Conservation (phyloP, 2,797 vertebrate species). For the Bradypodion ventrale region DNA sequence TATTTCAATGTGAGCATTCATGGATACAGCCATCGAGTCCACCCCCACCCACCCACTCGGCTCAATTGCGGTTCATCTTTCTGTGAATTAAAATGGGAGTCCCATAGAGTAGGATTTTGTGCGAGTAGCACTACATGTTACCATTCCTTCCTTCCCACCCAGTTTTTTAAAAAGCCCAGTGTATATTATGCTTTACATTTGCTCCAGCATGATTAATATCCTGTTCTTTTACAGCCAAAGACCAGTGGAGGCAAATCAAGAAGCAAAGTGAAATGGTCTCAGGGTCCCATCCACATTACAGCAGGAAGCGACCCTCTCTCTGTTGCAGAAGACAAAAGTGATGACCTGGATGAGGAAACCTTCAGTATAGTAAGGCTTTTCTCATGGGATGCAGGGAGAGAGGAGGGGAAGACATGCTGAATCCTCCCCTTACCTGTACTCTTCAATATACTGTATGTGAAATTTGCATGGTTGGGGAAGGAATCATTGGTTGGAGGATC, state of each 20-base stretch:
- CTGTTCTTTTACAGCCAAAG: constrained; percentile 71
- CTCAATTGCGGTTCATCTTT: too few relatives aligned
- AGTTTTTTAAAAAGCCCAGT: background rate
- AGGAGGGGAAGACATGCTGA: background rate
- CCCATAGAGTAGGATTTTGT: too few relatives aligned
- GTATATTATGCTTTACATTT: background rate
- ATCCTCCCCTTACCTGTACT: background rate
- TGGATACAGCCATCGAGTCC: too few relatives aligned
- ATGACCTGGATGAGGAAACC: constrained; percentile 97
- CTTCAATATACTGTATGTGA: background rate
- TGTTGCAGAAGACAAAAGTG: constrained; percentile 92
- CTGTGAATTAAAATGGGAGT: too few relatives aligned
- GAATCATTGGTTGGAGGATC: too few relatives aligned
- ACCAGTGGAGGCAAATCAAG: constrained; percentile 83
- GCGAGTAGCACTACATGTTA: too few relatives aligned
- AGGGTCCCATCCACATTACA: constrained; percentile 97
- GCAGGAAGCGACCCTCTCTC: constrained; percentile 94
- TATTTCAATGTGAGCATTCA: too few relatives aligned
- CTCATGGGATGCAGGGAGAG: background rate
- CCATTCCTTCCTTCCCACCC: background rate
- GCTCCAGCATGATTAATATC: constrained; percentile 33
- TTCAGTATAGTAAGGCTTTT: constrained; percentile 81
- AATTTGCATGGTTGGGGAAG: too few relatives aligned
- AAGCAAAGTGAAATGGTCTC: constrained; percentile 87
- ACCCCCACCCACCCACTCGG: too few relatives aligned